Conservation (phyloP, 2,888 invertebrate species). For the Oithona nana region DNA sequence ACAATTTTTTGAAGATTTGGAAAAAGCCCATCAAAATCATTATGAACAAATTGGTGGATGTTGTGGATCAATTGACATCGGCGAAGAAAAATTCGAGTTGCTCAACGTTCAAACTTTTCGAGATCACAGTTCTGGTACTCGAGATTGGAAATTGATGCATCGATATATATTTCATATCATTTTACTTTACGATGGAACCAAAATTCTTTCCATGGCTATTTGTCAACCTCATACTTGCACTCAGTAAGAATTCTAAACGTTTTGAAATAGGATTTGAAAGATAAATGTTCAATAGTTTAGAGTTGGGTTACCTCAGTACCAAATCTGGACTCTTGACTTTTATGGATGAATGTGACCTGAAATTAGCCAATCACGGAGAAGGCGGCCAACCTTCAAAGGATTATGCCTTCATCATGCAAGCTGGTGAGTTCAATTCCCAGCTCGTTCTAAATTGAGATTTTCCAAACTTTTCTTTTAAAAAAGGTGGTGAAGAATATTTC, state of each 20-base stretch:
- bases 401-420: background rate
- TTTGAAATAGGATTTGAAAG: background rate
- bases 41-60: background rate
- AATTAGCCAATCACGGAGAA: constrained; percentile 3
- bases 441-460: background rate
- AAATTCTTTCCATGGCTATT: background rate
- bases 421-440: background rate
- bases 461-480: background rate
- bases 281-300: background rate
- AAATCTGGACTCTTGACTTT: background rate
- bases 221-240: constrained; percentile 4
- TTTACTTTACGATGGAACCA: background rate
- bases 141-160: constrained; percentile 2
- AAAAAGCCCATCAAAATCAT: constrained; percentile 2
- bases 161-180: background rate
- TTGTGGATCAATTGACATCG: background rate
- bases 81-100: background rate
- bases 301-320: background rate
- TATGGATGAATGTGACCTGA: background rate
- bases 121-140: background rate
- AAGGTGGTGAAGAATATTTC: background rate
- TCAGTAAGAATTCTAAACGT: background rate
- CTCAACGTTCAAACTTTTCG: background rate
- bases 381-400: background rate
- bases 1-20: background rate